phyloP scores from a whole-genome alignment of 2,113 vertebrate genomes.

The Heteronetta atricapilla region DNA sequence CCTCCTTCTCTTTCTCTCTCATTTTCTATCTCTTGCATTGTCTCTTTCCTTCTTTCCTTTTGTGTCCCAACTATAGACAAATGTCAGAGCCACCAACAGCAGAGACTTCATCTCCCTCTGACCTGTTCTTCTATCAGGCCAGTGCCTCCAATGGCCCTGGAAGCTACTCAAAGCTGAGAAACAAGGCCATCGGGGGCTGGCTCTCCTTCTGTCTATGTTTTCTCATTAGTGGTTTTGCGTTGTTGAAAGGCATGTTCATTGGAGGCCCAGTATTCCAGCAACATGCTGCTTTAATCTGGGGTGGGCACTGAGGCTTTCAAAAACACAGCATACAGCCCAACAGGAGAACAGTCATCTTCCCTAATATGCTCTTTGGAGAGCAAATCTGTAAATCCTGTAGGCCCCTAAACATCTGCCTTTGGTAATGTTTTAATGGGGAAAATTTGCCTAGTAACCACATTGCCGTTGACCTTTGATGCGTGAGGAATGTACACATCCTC shows the following conservation, averaged over 20 bases:
- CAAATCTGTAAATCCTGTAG: slow-evolving; percentile 69
- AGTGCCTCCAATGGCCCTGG: neutral
- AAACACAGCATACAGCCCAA: slow-evolving; percentile 51
- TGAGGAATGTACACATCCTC: slow-evolving; percentile 28
- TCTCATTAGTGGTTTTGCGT: slow-evolving; percentile 75
- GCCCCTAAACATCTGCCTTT: slow-evolving; percentile 71
- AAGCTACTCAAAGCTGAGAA: slow-evolving; percentile 59
- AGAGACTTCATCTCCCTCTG: neutral
- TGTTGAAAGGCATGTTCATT: slow-evolving; percentile 75
- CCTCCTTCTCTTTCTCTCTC: neutral
- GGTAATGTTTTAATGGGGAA: slow-evolving; percentile 64
- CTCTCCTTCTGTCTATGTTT: slow-evolving; percentile 62
- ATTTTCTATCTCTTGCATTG: neutral
- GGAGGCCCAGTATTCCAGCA: slow-evolving; percentile 71
- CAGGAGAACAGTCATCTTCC: slow-evolving; percentile 49
- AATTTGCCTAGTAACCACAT: slow-evolving; percentile 65
- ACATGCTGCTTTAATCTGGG: slow-evolving; percentile 71
- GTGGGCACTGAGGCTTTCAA: slow-evolving; percentile 61
- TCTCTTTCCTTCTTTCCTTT: neutral
- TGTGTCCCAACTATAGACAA: neutral
- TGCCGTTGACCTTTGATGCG: slow-evolving; percentile 61
- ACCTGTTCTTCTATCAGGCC: neutral
- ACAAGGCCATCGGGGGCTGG: neutral
- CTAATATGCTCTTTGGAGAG: slow-evolving; percentile 60
- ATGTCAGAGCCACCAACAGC: neutral